These are phyloP conservation scores for Heterodera schachtii DNA, from an alignment of 1,140 invertebrate genomes.

Conservation along the genomic window DNA sequence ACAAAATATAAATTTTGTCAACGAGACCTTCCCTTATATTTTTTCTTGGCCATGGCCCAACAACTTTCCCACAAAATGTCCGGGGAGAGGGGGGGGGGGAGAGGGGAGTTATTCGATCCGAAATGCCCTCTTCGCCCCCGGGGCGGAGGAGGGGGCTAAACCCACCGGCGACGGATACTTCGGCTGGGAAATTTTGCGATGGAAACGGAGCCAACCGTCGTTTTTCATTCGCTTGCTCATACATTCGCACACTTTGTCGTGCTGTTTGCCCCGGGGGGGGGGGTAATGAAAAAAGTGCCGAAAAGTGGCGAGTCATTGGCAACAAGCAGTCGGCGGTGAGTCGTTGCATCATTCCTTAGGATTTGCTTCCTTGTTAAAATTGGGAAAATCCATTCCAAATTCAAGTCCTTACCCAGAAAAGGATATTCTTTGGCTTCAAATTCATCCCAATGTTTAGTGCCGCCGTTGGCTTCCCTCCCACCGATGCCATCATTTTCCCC, in stretches of 20 bases:
- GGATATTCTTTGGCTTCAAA: too few relatives aligned
- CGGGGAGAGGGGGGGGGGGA: too few relatives aligned
- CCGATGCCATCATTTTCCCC: not conserved
- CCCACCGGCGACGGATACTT: not conserved
- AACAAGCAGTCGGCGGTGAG: not conserved
- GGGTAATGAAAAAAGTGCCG: not conserved
- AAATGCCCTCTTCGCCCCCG: not conserved
- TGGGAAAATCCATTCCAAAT: too few relatives aligned
- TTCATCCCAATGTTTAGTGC: not conserved
- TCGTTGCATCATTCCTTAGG: not conserved
- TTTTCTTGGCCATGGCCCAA: not conserved
- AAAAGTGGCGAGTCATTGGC: not conserved
- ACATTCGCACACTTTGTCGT: not conserved
- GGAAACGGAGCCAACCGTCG: not conserved
- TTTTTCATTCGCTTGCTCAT: not conserved
- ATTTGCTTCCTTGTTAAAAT: too few relatives aligned
- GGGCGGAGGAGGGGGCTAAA: not conserved
- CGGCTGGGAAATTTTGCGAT: slow-evolving; percentile 15
- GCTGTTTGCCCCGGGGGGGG: not conserved
- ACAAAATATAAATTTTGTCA: not conserved
- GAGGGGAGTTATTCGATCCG: not conserved
- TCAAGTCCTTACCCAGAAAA: too few relatives aligned
- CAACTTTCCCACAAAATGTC: not conserved
- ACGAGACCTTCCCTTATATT: not conserved
- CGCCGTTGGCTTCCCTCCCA: not conserved